phyloP scores from a whole-genome alignment of 2,888 invertebrate genomes.

The Lomographa bimaculata region DNA sequence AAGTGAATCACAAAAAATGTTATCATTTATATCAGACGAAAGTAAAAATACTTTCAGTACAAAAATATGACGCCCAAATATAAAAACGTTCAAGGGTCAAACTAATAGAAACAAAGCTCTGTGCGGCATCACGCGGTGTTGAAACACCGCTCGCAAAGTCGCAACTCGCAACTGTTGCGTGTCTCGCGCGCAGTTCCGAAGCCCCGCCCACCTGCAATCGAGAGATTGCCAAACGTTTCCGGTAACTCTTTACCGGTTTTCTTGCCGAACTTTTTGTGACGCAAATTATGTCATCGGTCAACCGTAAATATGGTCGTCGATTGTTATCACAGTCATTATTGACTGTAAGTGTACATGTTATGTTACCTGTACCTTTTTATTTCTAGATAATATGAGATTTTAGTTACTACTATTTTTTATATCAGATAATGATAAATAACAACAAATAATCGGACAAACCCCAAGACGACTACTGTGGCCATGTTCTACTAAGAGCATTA shows the following conservation, averaged over 20 bases:
- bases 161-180: conserved; percentile 30
- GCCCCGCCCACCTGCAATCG: conserved; percentile 53
- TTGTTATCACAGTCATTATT: conserved; percentile 20
- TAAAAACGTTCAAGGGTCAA: conserved; percentile 20
- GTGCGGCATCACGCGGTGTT: conserved; percentile 27
- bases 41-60: too few species aligned
- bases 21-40: too few species aligned
- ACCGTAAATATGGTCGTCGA: conserved; percentile 29
- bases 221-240: conserved; percentile 69
- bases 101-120: conserved; percentile 12
- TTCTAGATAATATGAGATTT: conserved; percentile 9
- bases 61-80: too few species aligned
- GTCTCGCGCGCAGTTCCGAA: conserved; percentile 36
- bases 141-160: conserved; percentile 28
- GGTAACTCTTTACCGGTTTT: conserved; percentile 63
- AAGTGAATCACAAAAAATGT: too few species aligned
- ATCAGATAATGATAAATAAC: too few species aligned
- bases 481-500: conserved; percentile 29
- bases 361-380: conserved; percentile 12
- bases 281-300: conserved; percentile 55
- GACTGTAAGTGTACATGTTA: conserved; percentile 9
- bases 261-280: conserved; percentile 44
- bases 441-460: too few species aligned
- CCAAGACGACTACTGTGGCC: too few species aligned
- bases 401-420: too few species aligned